Base-by-base conservation (phyloP, 2,113 vertebrate species). In the Urocolius indicus region DNA sequence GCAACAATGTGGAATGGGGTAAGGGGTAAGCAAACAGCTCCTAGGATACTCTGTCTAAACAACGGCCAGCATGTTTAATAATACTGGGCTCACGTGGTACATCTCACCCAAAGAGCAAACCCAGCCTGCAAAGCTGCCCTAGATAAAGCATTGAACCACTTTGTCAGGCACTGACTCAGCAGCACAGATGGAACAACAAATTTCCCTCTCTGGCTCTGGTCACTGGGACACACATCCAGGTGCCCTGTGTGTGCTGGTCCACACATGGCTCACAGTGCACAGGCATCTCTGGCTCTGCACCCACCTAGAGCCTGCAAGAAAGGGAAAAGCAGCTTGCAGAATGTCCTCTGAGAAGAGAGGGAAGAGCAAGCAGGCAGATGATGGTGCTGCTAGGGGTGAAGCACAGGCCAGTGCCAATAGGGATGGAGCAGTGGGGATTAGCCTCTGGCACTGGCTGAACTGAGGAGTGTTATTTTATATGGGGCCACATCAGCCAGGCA, bases 331-430 rank as follows among this genome's bases (percentile, higher is more conserved):
- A 51, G 34, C 29, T 41, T 21, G 46, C 36, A 51, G 65, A 41
- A 26, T 13, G 58, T 72, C 13, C 19, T n/a, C 15, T 15, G 46
- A n/a, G 65, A 58, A 27, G 5, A 2, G 34, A 29, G 52, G 43
- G 29, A 18, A 2, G 65, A 77, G 38, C 36, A 18, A 57, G 59
- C 48, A 27, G 26, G 27, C 54, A 59, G 23, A 77, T 2, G 17
- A n/a, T 3, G 0, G 75, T 12, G 27, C 23, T 26, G 45, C 36
- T 36, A 2, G 11, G 24, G 22, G 32, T 2, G 6, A n/a, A 48
- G 61, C 2, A 1, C 3, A 1, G 27, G 46, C 12, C 17, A 20
- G 45, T 0, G 4, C 29, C 20, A 1, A 3, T 18, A 30, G 38
- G 27, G 62, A 36, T 8, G 74, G 51, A 29, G 81, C 21, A 13